phyloP scores from a whole-genome alignment of 2,888 invertebrate genomes.

The Cephus runcator region DNA sequence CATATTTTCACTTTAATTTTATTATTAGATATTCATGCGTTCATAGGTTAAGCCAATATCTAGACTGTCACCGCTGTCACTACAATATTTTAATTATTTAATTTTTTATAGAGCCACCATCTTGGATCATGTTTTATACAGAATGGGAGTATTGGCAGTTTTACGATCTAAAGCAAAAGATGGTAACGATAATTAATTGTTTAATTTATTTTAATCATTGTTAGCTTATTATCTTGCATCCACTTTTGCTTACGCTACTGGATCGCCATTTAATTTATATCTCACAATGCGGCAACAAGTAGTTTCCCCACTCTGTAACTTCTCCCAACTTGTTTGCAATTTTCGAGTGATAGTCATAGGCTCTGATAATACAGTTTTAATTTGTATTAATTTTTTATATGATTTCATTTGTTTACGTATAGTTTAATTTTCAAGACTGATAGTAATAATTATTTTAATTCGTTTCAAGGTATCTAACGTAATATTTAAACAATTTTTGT shows the following conservation, averaged over 20 bases:
- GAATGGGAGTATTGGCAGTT: slow-evolving; percentile 93
- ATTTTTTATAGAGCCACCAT: slow-evolving; percentile 78
- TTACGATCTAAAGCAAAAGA: slow-evolving; percentile 85
- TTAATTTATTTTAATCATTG: slow-evolving; percentile 11
- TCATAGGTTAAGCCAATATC: not conserved
- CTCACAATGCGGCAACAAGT: not conserved
- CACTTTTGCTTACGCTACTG: not conserved
- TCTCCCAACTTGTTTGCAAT: not conserved
- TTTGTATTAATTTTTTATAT: not conserved
- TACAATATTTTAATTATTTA: slow-evolving; percentile 14
- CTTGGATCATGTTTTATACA: slow-evolving; percentile 91
- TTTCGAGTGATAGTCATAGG: not conserved
- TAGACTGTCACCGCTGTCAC: not conserved
- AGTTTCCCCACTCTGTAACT: not conserved
- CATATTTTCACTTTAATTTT: not conserved
- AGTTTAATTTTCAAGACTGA: slow-evolving; percentile 6
- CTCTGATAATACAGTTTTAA: not conserved
- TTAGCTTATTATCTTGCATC: not conserved
- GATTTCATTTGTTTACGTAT: not conserved
- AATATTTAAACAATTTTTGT: not conserved
- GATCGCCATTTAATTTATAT: not conserved
- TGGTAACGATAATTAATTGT: slow-evolving; percentile 67
- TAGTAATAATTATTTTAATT: slow-evolving; percentile 8
- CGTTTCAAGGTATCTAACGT: not conserved
- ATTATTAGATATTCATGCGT: not conserved